Conservation (phyloP, 2,797 vertebrate species). For the Tapera naevia region DNA sequence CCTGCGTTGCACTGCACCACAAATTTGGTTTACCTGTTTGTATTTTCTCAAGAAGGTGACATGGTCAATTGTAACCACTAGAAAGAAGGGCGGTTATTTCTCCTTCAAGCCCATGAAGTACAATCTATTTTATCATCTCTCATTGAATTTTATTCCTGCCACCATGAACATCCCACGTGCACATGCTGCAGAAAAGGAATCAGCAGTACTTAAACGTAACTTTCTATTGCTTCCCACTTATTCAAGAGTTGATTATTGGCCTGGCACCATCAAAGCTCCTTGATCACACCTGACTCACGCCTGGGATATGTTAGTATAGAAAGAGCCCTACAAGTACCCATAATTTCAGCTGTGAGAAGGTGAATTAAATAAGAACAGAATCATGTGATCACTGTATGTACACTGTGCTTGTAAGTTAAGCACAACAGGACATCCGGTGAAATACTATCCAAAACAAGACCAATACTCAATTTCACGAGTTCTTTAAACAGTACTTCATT, state of each 20-base stretch:
- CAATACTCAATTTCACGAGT: background rate
- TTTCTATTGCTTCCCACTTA: background rate
- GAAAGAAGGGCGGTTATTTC: background rate
- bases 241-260: background rate
- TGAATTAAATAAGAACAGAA: background rate
- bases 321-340: background rate
- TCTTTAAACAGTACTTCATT: background rate
- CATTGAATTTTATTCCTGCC: background rate
- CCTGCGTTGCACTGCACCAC: background rate
- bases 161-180: fast-evolving
- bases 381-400: background rate
- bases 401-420: background rate
- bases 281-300: background rate
- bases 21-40: background rate
- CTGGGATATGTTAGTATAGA: background rate
- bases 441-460: background rate
- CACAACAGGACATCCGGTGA: background rate
- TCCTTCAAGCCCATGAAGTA: background rate
- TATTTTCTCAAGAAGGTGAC: background rate
- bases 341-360: background rate
- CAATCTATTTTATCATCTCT: background rate
- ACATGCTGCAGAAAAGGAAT: background rate
- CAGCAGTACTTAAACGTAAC: background rate
- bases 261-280: background rate
- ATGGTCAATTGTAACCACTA: background rate